These are phyloP conservation scores for Nasua narica DNA, from an alignment of 2,797 vertebrate genomes.

Conservation along the genomic window DNA sequence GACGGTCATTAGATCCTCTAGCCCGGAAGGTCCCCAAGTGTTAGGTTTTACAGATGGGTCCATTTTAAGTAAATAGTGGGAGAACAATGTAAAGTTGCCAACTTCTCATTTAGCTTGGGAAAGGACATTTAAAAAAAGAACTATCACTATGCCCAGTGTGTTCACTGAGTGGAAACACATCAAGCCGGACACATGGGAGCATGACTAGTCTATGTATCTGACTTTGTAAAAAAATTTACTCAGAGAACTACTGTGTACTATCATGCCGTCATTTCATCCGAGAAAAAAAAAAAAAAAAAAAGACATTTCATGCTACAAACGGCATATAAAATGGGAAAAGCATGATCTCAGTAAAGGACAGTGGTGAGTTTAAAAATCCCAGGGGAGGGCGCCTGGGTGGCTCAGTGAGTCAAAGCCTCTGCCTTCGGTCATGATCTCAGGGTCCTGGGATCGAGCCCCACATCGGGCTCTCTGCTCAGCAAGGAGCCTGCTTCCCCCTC, in stretches of 20 bases:
- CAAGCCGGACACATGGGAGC: too few species aligned
- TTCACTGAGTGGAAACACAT: background rate
- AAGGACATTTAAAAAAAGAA: background rate
- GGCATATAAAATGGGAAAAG: background rate
- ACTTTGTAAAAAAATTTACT: background rate
- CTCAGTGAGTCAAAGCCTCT: too few species aligned
- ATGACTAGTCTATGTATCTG: background rate
- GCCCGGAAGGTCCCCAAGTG: background rate
- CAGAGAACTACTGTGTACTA: background rate
- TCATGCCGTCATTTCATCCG: background rate
- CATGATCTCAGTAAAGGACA: background rate
- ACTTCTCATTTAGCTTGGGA: background rate
- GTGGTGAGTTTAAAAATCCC: background rate
- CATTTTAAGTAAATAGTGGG: background rate
- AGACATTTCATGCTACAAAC: background rate
- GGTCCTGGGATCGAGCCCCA: too few species aligned
- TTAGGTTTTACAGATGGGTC: background rate
- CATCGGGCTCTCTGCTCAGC: too few species aligned
- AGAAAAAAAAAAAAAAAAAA: background rate
- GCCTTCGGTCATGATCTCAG: too few species aligned
- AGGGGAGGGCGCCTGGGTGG: background rate
- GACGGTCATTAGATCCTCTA: background rate
- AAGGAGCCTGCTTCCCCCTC: too few species aligned
- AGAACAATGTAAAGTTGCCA: background rate
- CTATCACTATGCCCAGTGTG: background rate